Evolutionary conservation across 2,797 vertebrate genomes (phyloP), one percentile per base, ranked within the genome.

Genomic region (Glyptemys insculpta): DNA sequence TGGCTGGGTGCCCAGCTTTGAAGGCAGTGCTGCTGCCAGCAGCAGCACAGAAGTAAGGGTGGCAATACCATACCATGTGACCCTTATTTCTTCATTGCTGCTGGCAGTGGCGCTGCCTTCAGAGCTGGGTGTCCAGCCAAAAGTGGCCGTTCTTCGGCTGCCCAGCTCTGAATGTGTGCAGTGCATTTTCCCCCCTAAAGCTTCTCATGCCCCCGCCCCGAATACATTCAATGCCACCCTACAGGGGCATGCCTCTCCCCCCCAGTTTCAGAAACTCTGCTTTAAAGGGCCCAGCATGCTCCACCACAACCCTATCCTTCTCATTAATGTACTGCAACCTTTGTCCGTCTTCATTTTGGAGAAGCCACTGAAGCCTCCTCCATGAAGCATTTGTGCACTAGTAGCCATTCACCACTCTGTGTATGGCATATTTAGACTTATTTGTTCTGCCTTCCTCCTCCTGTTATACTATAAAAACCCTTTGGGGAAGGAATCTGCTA

Each of bases 71-170:
- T n/a, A n/a, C n/a, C 18, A 19, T 21, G n/a, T 18, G 8, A 68
- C 8, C 18, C 62, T 68, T 62, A 62, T 15, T 31, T 62, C 59
- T 34, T n/a, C 3, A 4, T n/a, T 37, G 16, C 34, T 10, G n/a
- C 62, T 68, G 34, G 62, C n/a, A 62, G n/a, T 19, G 16, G 18
- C 1, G 1, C 62, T 68, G 62, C 18, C 62, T 68, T 68, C 18
- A 37, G 62, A 10, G 18, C n/a, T 68, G 62, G 18, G n/a, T 5
- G 8, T n/a, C 4, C 2, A 4, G n/a, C 9, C 18, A 68, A 19
- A 18, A 37, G n/a, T 4, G 3, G 8, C 34, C 4, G 5, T n/a
- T 37, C 8, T 19, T n/a, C n/a, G 5, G n/a, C 34, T 34, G 9
- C 8, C n/a, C 62, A n/a, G 34, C n/a, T 37, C 18, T 68, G n/a